phyloP scores from a whole-genome alignment of 2,113 vertebrate genomes.

The Pycnonotus jocosus region DNA sequence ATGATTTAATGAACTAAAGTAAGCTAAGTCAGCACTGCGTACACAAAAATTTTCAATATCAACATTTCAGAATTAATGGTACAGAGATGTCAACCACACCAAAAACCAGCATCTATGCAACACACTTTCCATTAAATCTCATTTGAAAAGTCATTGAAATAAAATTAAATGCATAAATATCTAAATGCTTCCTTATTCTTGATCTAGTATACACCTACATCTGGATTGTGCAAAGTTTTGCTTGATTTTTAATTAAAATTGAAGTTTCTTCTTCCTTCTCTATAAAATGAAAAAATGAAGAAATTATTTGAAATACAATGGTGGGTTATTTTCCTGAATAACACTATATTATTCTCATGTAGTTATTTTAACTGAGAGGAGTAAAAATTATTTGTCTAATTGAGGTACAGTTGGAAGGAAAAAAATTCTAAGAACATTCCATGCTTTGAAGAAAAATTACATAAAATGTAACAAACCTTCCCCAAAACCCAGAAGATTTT shows the following conservation, averaged over 20 bases:
- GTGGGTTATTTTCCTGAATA: background rate
- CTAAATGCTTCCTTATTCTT: background rate
- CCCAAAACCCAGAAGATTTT: background rate
- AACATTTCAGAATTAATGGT: background rate
- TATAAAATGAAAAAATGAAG: background rate
- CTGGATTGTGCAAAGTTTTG: background rate
- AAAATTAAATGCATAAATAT: background rate
- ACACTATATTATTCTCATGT: background rate
- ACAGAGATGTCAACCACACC: rapidly evolving
- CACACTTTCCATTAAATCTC: background rate
- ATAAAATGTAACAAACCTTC: background rate
- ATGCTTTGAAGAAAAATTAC: background rate
- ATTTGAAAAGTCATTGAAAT: background rate
- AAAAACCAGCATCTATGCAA: background rate
- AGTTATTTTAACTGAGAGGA: background rate
- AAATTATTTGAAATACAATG: background rate
- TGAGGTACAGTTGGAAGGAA: background rate
- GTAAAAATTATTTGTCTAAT: background rate
- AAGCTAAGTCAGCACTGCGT: background rate
- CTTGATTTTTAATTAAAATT: background rate
- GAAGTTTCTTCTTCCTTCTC: background rate
- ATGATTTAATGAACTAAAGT: background rate
- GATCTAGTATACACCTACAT: background rate
- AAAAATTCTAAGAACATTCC: background rate
- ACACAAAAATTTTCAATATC: background rate